Evolutionary conservation across 1,140 invertebrate genomes (phyloP).

Genomic region (Centruroides sculpturatus): DNA sequence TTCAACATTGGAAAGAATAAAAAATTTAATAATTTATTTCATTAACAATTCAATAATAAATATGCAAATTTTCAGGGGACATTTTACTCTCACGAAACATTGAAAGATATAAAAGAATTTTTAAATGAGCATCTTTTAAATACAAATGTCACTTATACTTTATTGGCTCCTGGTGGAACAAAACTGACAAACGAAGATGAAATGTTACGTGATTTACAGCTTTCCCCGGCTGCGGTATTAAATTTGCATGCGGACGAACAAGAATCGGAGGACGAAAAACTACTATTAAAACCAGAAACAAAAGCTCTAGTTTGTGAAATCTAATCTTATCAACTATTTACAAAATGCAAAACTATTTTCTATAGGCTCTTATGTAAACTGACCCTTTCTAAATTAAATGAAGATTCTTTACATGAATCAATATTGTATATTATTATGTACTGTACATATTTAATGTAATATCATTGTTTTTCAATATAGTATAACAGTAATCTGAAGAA

Average conservation of each 20-base stretch:
- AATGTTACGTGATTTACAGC: slow-evolving; percentile 47
- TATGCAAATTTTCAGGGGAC: slow-evolving; percentile 46
- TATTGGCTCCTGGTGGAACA: slow-evolving; percentile 34
- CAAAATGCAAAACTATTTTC: too few relatives aligned
- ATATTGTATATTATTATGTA: too few relatives aligned
- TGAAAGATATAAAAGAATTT: slow-evolving; percentile 50
- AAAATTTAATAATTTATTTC: too few relatives aligned
- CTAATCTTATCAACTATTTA: too few relatives aligned
- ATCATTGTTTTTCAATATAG: too few relatives aligned
- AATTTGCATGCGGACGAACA: slow-evolving; percentile 41
- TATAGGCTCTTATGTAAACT: too few relatives aligned
- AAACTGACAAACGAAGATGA: slow-evolving; percentile 43
- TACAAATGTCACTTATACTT: slow-evolving; percentile 42
- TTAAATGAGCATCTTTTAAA: slow-evolving; percentile 52
- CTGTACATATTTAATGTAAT: too few relatives aligned
- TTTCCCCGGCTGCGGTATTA: slow-evolving; percentile 58
- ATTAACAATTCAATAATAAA: too few relatives aligned
- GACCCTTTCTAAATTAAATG: too few relatives aligned
- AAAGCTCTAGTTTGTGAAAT: slow-evolving; percentile 40
- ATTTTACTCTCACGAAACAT: slow-evolving; percentile 61
- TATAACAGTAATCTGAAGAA: too few relatives aligned
- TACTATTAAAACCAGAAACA: slow-evolving; percentile 56
- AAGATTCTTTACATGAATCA: too few relatives aligned
- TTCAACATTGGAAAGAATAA: too few relatives aligned
- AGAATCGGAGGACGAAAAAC: slow-evolving; percentile 19